Conservation (phyloP, 2,113 vertebrate species). For the Chaetops frenatus region DNA sequence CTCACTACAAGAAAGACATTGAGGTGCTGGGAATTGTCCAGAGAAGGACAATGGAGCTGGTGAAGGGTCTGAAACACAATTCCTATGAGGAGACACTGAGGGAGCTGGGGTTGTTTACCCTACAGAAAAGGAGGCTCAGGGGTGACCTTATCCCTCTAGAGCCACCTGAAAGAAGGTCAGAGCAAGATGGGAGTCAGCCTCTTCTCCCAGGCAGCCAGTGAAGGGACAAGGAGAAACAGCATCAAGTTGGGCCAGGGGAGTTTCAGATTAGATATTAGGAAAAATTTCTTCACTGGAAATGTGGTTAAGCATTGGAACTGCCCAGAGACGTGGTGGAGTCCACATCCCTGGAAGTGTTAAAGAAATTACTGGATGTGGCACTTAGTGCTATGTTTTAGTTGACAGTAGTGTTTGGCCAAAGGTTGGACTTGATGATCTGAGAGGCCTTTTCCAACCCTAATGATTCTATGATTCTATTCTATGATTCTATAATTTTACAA, state of each 20-base stretch:
- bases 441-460: neutral
- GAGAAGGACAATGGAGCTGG: neutral
- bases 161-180: neutral
- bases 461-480: neutral
- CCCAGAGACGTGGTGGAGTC: neutral
- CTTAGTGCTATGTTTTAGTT: neutral
- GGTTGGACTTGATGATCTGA: neutral
- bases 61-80: neutral
- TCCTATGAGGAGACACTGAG: neutral
- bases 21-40: neutral
- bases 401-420: neutral
- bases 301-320: neutral
- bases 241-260: neutral
- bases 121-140: neutral
- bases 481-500: neutral
- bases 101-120: neutral
- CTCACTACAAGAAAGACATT: neutral
- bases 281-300: neutral
- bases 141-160: neutral
- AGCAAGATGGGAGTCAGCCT: rapidly evolving
- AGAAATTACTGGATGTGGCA: rapidly evolving
- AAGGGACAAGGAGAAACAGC: neutral
- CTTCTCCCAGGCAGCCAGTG: neutral
- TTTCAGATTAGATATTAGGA: neutral
- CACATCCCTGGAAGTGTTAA: neutral